Base-by-base conservation (phyloP, 2,113 vertebrate genomes). In the Ploceus nigricollis region DNA sequence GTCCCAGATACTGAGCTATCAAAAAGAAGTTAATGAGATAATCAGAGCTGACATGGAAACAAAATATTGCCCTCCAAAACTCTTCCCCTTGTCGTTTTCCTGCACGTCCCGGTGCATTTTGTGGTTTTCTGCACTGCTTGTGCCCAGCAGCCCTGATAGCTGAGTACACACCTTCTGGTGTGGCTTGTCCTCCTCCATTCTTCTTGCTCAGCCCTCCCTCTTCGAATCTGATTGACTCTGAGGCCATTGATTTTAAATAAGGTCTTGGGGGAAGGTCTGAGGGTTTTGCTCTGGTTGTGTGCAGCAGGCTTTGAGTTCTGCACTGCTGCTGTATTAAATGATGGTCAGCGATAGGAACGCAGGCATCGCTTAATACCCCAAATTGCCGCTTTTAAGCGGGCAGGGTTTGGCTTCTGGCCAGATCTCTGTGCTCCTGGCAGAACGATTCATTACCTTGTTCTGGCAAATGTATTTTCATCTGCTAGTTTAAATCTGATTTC, bases 401-500 rank as follows among this genome's bases (percentile, higher is more conserved):
- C 85, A 87, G 83, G 83, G 47, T 69, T 80, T 97, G 97, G 94
- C 83, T 88, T 82, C 66, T 73, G 69, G 63, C 94, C 95, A 96
- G 86, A 87, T 90, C 22, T 81, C 82, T 27, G 14, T 80, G 70
- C 82, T 95, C 45, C 84, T 93, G 90, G 94, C 63, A 78, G 64
- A 87, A 92, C 69, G 83, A 95, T 97, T 96, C 97, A 96, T 95
- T 96, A 95, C 88, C 81, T 95, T 78, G 64, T 87, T 95, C 90
- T 96, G 90, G 85, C 91, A 96, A 95, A 96, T 83, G 80, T 96
- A 94, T 96, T 96, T 96, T 95, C 89, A 89, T 95, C 91, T 92
- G 93, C 94, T 96, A 93, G 93, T 91, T 96, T 97, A 95, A 95
- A 92, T 97, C 93, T 94, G 82, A 93, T 96, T 96, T 91, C 78